Conservation (phyloP, 2,113 vertebrate genomes). For the Tragelaphus imberbis region DNA sequence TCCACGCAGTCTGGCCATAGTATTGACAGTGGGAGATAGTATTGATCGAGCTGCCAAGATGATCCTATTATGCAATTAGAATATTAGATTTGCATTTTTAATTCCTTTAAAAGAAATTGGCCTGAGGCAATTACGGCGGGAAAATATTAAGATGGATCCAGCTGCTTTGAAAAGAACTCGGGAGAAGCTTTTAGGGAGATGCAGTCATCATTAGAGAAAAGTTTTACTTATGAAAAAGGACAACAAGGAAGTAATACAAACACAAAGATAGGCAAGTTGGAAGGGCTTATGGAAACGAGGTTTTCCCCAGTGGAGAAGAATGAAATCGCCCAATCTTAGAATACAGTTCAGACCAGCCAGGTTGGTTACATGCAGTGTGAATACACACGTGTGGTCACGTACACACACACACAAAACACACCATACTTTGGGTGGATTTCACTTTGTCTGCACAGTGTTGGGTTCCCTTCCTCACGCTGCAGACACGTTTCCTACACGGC, state of each 20-base stretch:
- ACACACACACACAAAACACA: not conserved
- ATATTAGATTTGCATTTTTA: constrained; percentile 95
- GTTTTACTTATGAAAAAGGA: constrained; percentile 42
- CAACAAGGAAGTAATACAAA: constrained; percentile 67
- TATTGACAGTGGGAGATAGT: constrained; percentile 79
- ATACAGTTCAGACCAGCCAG: not conserved
- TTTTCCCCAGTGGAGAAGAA: constrained; percentile 1
- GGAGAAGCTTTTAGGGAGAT: constrained; percentile 79
- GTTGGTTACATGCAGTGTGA: not conserved
- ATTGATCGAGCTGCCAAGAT: constrained; percentile 88
- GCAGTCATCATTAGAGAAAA: constrained; percentile 67
- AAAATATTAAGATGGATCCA: constrained; percentile 79
- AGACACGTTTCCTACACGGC: fast-evolving
- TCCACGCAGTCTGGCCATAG: constrained; percentile 69
- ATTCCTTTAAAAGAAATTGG: constrained; percentile 88
- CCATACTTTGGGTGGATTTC: not conserved
- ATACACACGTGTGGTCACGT: fast-evolving
- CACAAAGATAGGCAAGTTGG: constrained; percentile 18
- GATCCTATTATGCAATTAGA: constrained; percentile 87
- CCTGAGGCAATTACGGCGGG: constrained; percentile 76
- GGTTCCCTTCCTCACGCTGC: fast-evolving
- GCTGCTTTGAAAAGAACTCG: constrained; percentile 66
- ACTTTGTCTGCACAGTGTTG: fast-evolving
- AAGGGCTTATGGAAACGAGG: constrained; percentile 22
- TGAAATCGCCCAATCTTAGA: not conserved